A percentile compares a stretch with the other conserved stretches of the same genome.
These are phyloP conservation scores for Fistularia tabacaria DNA, from an alignment of 2,797 vertebrate species.

Conservation along the genomic window DNA sequence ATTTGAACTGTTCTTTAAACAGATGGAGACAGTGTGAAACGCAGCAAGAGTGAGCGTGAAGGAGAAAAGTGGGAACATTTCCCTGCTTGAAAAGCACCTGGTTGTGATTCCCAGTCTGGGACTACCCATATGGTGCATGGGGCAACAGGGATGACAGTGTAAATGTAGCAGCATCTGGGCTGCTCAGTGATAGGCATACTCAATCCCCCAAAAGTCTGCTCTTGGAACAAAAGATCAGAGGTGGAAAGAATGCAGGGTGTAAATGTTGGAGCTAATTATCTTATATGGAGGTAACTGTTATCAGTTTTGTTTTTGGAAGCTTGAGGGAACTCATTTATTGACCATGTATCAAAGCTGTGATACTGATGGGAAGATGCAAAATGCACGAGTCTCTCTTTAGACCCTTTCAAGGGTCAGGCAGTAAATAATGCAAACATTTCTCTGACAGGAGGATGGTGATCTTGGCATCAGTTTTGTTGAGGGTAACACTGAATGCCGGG, in stretches of 20 bases:
- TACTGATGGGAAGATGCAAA: too few species aligned
- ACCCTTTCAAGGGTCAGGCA: too few species aligned
- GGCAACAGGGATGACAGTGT: slow-evolving; percentile 2
- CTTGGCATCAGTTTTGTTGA: slow-evolving; percentile 83
- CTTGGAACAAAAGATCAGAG: slow-evolving; percentile 9
- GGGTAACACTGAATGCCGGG: slow-evolving; percentile 71
- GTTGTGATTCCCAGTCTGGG: slow-evolving; percentile 2
- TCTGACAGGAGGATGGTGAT: slow-evolving; percentile 80
- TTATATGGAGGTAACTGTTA: slow-evolving; percentile 8
- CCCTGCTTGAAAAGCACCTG: slow-evolving; percentile 19
- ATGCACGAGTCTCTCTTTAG: too few species aligned
- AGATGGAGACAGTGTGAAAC: neutral
- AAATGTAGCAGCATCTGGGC: slow-evolving; percentile 23
- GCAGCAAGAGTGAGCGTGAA: neutral
- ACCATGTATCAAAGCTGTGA: too few species aligned
- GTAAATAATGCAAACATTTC: neutral
- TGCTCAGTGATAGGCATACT: slow-evolving; percentile 9
- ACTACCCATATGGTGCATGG: slow-evolving; percentile 20
- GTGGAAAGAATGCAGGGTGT: slow-evolving; percentile 12
- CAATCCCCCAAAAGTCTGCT: slow-evolving; percentile 1
- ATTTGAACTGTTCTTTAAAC: neutral
- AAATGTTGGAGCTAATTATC: slow-evolving; percentile 15
- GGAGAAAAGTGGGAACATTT: neutral
- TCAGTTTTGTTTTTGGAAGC: slow-evolving; percentile 7
- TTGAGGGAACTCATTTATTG: slow-evolving; percentile 1